Percentiles rank a stretch among this genome's conserved stretches.
These are phyloP conservation scores for Epinotia brunnichana DNA, from an alignment of 2,888 invertebrate species.

Conservation along the genomic window DNA sequence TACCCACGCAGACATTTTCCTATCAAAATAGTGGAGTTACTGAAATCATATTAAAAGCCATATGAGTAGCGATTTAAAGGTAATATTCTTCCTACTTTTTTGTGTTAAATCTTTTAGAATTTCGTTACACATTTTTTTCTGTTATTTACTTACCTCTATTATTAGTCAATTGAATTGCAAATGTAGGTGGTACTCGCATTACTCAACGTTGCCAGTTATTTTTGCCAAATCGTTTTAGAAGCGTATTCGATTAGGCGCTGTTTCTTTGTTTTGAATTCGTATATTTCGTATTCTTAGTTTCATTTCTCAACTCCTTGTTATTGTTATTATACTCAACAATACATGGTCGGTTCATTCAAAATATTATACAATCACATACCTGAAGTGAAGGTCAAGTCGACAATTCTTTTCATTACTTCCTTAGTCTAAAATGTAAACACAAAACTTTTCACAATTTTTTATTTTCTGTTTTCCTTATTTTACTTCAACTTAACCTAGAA, in stretches of 20 bases:
- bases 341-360: constrained; percentile 48
- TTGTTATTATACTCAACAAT: constrained; percentile 40
- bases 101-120: background rate
- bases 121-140: background rate
- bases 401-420: constrained; percentile 44
- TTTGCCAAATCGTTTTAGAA: background rate
- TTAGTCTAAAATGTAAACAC: constrained; percentile 58
- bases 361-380: constrained; percentile 54
- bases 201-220: background rate
- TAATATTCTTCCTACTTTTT: background rate
- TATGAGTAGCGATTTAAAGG: background rate
- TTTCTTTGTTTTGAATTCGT: background rate
- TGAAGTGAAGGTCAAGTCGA: constrained; percentile 64
- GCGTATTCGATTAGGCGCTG: background rate
- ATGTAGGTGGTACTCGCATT: too few relatives aligned
- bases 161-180: background rate
- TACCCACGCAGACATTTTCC: background rate
- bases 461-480: constrained; percentile 70
- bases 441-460: constrained; percentile 57
- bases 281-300: constrained; percentile 20
- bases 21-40: background rate
- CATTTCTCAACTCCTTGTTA: constrained; percentile 26
- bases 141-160: background rate
- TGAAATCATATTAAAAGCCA: background rate
- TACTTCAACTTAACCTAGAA: constrained; percentile 78